Conservation (phyloP, 1,140 invertebrate species). For the Drosophila lini region DNA sequence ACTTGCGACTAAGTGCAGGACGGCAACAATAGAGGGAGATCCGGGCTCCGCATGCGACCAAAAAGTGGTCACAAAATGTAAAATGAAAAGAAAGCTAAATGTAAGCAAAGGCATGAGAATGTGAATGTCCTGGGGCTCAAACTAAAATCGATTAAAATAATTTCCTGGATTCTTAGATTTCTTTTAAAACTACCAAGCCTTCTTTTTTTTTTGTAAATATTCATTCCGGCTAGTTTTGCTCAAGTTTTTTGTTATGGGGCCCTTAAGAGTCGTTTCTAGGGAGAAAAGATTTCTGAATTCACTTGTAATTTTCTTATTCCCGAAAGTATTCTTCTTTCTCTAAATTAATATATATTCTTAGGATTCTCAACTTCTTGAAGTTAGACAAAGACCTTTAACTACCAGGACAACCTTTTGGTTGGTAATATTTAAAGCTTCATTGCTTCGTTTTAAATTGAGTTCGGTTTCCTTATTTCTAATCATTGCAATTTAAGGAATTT, state of each 20-base stretch:
- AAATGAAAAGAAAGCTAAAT: slow-evolving; percentile 18
- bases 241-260: not conserved
- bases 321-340: not conserved
- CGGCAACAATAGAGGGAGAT: slow-evolving; percentile 17
- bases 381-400: not conserved
- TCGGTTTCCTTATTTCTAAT: not conserved
- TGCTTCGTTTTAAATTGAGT: not conserved
- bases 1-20: slow-evolving; percentile 52
- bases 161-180: not conserved
- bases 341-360: not conserved
- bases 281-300: not conserved
- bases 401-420: not conserved
- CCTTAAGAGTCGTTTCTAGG: not conserved
- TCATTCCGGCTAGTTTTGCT: not conserved
- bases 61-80: slow-evolving; percentile 15
- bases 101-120: not conserved
- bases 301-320: not conserved
- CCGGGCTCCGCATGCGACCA: slow-evolving; percentile 12
- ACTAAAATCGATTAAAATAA: slow-evolving; percentile 10
- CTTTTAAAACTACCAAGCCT: not conserved
- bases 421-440: not conserved
- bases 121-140: not conserved
- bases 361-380: not conserved
- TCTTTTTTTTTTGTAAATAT: not conserved
- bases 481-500: slow-evolving; percentile 15